Conservation (phyloP, 1,140 invertebrate species). For the Temnothorax longispinosus region DNA sequence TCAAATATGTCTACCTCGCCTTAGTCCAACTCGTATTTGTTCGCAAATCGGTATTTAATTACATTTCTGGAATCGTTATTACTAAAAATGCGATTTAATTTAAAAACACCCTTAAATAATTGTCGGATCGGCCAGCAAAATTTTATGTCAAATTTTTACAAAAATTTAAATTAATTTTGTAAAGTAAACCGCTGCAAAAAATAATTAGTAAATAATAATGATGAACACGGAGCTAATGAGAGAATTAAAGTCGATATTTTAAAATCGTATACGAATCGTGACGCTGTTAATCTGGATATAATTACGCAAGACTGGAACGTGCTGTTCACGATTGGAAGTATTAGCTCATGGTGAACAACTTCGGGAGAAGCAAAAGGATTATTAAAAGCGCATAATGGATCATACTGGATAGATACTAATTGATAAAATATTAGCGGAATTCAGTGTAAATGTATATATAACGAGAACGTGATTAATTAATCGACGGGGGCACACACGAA, state of each 20-base stretch:
- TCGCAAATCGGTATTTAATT: not conserved
- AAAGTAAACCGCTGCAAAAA: constrained; percentile 42
- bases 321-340: constrained; percentile 35
- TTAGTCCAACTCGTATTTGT: not conserved
- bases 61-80: not conserved
- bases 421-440: constrained; percentile 55
- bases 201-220: constrained; percentile 49
- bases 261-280: constrained; percentile 16
- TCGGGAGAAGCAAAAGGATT: constrained; percentile 45
- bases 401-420: constrained; percentile 40
- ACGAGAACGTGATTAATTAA: constrained; percentile 67
- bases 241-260: constrained; percentile 29
- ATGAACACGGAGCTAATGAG: constrained; percentile 15
- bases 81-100: constrained; percentile 14
- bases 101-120: not conserved
- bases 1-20: constrained; percentile 18
- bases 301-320: constrained; percentile 44
- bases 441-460: constrained; percentile 45
- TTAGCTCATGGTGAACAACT: constrained; percentile 24
- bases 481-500: constrained; percentile 24
- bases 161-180: constrained; percentile 42
- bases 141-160: constrained; percentile 35
- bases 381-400: constrained; percentile 48
- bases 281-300: constrained; percentile 27
- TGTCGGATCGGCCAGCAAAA: not conserved